Evolutionary conservation across 2,888 invertebrate species (phyloP), one percentile per base, ranked within the genome.

Genomic region (Tridacna crocea): DNA sequence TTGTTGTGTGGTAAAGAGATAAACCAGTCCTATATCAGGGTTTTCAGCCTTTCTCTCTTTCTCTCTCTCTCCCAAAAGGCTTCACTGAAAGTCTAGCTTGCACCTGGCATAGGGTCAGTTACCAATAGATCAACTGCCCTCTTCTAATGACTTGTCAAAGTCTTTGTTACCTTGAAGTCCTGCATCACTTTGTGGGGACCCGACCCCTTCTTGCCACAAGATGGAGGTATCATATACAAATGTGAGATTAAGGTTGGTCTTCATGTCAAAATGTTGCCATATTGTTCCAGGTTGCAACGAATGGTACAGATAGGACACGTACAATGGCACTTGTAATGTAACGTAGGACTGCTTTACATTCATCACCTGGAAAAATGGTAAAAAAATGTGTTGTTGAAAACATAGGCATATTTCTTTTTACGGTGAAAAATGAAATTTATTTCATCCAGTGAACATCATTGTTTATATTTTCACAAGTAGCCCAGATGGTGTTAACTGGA

Each of bases 191-290:
- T 90, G 90, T 11, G 91, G 89, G 26, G 93, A 90, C 24, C 90
- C 88, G 51, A 94, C 92, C 15, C 94, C 94, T 65, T 93, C 89
- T 79, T 93, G 91, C 94, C 94, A 94, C 75, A 94, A 84, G 58
- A 93, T 91, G 70, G 93, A 90, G 0, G 94, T 94, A 84, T 94
- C 93, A 81, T 94, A 94, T 13, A 94, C 94, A 86, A 94, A 94
- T 65, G 92, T 93, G 70, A 94, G 87, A 72, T 90, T 87, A 0
- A 94, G 89, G 27, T 91, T 88, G 4, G 94, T 91, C 24, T 83
- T 84, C 77, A 93, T 90, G 87, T 94, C 94, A 79, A 91, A 92
- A 86, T 94, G 91, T 65, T 90, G 91, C 94, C 94, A 94, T 10
- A 92, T 92, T 19, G 91, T 91, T 0, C 89, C 88, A 3, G 91